These are phyloP conservation scores for Calameuta filiformis DNA, from an alignment of 2,888 invertebrate genomes.

Conservation along the genomic window DNA sequence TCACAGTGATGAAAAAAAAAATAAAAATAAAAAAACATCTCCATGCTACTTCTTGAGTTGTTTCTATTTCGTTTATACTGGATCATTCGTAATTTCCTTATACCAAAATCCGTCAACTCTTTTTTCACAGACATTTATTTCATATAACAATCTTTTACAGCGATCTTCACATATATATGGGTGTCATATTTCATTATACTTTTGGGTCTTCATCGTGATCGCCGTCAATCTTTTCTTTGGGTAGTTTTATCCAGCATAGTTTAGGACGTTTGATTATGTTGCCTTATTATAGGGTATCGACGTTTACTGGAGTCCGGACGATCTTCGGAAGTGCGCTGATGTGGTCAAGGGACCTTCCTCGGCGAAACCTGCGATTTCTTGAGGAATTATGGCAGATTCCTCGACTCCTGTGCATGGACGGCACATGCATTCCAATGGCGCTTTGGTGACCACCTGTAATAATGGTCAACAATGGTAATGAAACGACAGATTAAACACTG, in stretches of 20 bases:
- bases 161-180: too few relatives aligned
- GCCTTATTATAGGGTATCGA: neutral
- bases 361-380: conserved; percentile 88
- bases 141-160: neutral
- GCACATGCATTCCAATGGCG: conserved; percentile 94
- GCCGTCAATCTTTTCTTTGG: too few relatives aligned
- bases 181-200: too few relatives aligned
- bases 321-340: conserved; percentile 83
- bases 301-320: conserved; percentile 58
- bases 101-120: neutral
- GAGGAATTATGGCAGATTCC: conserved; percentile 87
- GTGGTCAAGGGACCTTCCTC: conserved; percentile 79
- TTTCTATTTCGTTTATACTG: neutral
- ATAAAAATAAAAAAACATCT: conserved; percentile 51
- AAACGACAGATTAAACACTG: too few relatives aligned
- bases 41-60: conserved; percentile 38
- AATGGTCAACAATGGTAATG: conserved; percentile 14
- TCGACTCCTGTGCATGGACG: conserved; percentile 91
- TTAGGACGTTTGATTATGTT: too few relatives aligned
- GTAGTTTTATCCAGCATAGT: too few relatives aligned
- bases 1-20: conserved; percentile 42
- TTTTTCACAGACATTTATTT: conserved; percentile 1
- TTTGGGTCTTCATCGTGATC: too few relatives aligned
- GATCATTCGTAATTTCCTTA: neutral
- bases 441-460: conserved; percentile 86